Percentiles rank a stretch among this genome's conserved stretches.
These are phyloP conservation scores for Hemithea aestivaria DNA, from an alignment of 2,888 invertebrate species.

Conservation along the genomic window DNA sequence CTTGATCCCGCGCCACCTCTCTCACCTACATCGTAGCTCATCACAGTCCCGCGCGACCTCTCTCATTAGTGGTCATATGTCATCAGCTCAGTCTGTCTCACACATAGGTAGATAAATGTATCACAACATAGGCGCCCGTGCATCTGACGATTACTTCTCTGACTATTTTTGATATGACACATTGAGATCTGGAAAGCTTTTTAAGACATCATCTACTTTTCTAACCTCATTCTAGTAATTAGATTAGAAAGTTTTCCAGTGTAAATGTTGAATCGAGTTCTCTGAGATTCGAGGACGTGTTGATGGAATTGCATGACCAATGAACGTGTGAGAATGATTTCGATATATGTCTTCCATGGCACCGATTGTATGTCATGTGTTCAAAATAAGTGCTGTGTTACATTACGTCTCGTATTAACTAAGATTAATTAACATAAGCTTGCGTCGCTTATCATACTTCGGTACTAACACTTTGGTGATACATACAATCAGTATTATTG, in stretches of 20 bases:
- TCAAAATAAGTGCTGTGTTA: slow-evolving; percentile 57
- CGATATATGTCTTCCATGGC: slow-evolving; percentile 73
- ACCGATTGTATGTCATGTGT: slow-evolving; percentile 48
- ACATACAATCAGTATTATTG: slow-evolving; percentile 54
- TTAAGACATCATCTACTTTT: slow-evolving; percentile 51
- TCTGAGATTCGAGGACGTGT: slow-evolving; percentile 43
- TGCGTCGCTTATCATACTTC: slow-evolving; percentile 59
- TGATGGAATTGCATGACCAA: slow-evolving; percentile 29
- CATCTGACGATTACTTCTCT: slow-evolving; percentile 52
- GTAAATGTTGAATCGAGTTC: slow-evolving; percentile 40
- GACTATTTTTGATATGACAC: slow-evolving; percentile 50
- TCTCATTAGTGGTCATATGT: slow-evolving; percentile 70
- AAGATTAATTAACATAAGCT: slow-evolving; percentile 54
- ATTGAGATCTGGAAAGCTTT: slow-evolving; percentile 67
- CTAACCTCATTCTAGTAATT: slow-evolving; percentile 50
- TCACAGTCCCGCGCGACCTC: slow-evolving; percentile 66
- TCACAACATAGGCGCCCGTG: slow-evolving; percentile 78
- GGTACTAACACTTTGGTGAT: slow-evolving; percentile 46
- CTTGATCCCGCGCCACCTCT: slow-evolving; percentile 65
- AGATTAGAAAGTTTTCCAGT: slow-evolving; percentile 74
- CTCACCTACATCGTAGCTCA: slow-evolving; percentile 52
- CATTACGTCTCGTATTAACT: slow-evolving; percentile 46
- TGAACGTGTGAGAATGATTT: slow-evolving; percentile 41
- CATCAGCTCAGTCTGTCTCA: slow-evolving; percentile 68
- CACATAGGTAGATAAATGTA: slow-evolving; percentile 75